These are phyloP conservation scores for Lycia hirtaria DNA, from an alignment of 2,888 invertebrate genomes.

Conservation along the genomic window DNA sequence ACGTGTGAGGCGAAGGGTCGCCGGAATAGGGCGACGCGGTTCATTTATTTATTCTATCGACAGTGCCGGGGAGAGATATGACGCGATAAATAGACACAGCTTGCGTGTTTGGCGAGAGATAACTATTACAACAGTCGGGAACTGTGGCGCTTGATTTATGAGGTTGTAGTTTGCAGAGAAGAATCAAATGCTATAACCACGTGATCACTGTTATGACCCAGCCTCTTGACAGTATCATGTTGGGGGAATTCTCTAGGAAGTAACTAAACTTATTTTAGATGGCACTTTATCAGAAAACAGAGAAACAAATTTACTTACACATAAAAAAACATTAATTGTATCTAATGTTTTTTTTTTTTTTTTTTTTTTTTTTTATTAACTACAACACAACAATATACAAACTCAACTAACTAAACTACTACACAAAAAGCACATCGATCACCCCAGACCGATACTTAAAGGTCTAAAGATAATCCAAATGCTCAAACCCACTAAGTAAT, in stretches of 20 bases:
- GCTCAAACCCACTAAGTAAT: too few relatives aligned
- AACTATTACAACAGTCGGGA: slow-evolving; percentile 50
- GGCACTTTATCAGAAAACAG: not conserved
- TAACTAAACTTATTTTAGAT: not conserved
- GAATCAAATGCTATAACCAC: slow-evolving; percentile 23
- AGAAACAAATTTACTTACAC: not conserved
- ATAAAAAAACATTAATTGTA: too few relatives aligned
- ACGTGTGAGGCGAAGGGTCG: slow-evolving; percentile 69
- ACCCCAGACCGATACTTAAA: too few relatives aligned
- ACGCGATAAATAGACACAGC: slow-evolving; percentile 75
- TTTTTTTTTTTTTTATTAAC: not conserved
- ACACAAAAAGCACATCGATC: too few relatives aligned
- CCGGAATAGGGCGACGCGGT: slow-evolving; percentile 72
- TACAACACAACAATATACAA: too few relatives aligned
- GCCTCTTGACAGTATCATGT: too few relatives aligned
- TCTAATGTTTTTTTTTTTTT: not conserved
- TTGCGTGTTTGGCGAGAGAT: slow-evolving; percentile 57
- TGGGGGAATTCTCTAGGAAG: too few relatives aligned
- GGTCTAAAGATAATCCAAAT: too few relatives aligned
- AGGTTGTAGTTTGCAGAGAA: not conserved
- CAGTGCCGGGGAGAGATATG: slow-evolving; percentile 75
- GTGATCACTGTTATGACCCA: too few relatives aligned
- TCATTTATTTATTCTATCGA: slow-evolving; percentile 76
- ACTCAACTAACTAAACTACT: too few relatives aligned
- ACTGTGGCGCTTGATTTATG: slow-evolving; percentile 49